Evolutionary conservation across 1,140 invertebrate genomes (phyloP), one percentile per base, ranked within the genome.

Genomic region (Tetragnatha versicolor): DNA sequence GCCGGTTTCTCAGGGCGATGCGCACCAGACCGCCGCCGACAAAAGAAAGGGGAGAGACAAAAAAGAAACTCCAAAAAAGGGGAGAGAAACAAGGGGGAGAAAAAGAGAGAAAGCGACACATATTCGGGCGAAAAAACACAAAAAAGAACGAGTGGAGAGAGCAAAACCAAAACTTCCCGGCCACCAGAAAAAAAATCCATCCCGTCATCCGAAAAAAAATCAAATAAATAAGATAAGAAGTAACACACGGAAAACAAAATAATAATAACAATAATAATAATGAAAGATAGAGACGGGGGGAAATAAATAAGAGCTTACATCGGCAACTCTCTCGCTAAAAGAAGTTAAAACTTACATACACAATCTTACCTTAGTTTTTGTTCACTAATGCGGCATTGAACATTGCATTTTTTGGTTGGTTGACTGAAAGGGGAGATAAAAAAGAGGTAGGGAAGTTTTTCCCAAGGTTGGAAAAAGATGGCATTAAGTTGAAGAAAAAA

Each of bases 331-430:
- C n/a, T 66, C 51, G 37, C 55, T 60, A 60, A 73, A 70, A 60
- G 55, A 77, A 53, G 31, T 27, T 65, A 37, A 49, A 77, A 77
- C 58, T 75, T 75, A 58, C 47, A 77, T 35, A 76, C 73, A 65
- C 60, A 65, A 65, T 42, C 73, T 77, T 77, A 77, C 73, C 60
- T 77, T 77, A 77, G 73, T 77, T 77, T 73, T 77, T 53, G 55
- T 66, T 77, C 49, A 12, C 47, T 77, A 66, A 77, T 66, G 73
- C 60, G 61, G 73, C 47, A 66, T 27, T 65, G 58, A 77, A 77
- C 73, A 77, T 65, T 66, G 47, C 31, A 63, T 77, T 77, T 77
- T 77, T 77, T 63, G 42, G 55, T 63, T 73, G 51, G 51, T 73
- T 60, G 69, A 45, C 35, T 75, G 58, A 75, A 75, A 37, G 69